Base-by-base conservation (phyloP, 2,888 invertebrate genomes). In the Zygaena filipendulae region DNA sequence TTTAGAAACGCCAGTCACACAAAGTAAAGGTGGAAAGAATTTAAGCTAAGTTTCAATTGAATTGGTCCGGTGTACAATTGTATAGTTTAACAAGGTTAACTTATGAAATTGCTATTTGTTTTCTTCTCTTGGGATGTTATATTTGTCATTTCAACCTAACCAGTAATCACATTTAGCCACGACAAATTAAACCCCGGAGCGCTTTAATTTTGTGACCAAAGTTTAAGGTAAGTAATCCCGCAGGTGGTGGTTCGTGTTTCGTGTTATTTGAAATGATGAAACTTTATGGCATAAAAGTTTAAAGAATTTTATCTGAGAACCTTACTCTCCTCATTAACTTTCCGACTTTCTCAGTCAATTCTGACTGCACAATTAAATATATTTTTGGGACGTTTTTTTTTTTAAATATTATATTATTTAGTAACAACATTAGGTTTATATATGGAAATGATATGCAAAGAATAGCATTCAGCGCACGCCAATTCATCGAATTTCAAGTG, bases 231-330 rank as follows among this genome's bases (percentile, higher is more conserved):
- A 56, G 50, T 50, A 53, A 51, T 55, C 56, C 55, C 55, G 39
- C 59, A 59, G 59, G 58, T 64, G 56, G 46, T 43, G 49, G 49
- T 49, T 48, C 54, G 50, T 58, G 52, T 60, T 53, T 49, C 47
- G 53, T 52, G 49, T 56, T 58, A 52, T 56, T 55, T 36, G 49
- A 47, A 52, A 49, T 47, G 47, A 45, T 43, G 45, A 38, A 38
- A 41, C 48, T 61, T 59, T 48, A 35, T 47, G 41, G 40, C 38
- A 36, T 33, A 23, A 30, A 46, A 53, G 42, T 52, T 43, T 22
- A 8, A 32, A 45, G n/a, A n/a, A n/a, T n/a, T n/a, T 31, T 33
- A 30, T 21, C 21, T 27, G 24, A 10, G 25, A 25, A 20, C 19
- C 13, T 30, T 22, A n/a, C n/a, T n/a, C n/a, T n/a, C n/a, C n/a